These are phyloP conservation scores for Fulica atra DNA, from an alignment of 2,113 vertebrate genomes.

Conservation along the genomic window DNA sequence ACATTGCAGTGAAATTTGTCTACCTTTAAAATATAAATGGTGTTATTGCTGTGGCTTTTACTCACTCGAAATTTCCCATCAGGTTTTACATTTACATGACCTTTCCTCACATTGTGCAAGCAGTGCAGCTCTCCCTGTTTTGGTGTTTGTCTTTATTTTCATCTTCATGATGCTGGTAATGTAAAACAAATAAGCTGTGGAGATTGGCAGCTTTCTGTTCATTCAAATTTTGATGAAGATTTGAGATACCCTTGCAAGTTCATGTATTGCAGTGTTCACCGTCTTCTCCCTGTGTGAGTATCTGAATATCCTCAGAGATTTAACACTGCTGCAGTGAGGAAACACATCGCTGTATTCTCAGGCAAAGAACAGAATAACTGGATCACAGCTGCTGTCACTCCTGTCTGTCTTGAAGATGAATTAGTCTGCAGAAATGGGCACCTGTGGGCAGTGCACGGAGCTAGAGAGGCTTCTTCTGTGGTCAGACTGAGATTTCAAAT, in stretches of 20 bases:
- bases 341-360: neutral
- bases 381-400: neutral
- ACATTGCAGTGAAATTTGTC: neutral
- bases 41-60: neutral
- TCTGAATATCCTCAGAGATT: neutral
- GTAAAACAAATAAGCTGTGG: neutral
- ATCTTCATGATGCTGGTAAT: neutral
- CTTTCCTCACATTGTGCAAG: neutral
- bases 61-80: neutral
- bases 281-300: neutral
- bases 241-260: neutral
- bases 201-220: neutral
- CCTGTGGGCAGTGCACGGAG: neutral
- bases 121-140: neutral
- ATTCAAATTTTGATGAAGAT: neutral
- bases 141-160: neutral
- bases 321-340: neutral
- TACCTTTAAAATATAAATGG: neutral
- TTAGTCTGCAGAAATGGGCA: neutral
- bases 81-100: neutral
- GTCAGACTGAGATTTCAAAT: neutral
- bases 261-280: neutral
- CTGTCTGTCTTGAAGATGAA: neutral
- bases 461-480: neutral
- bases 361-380: neutral